Percentiles rank a stretch among this genome's conserved stretches.
These are phyloP conservation scores for Drepana arcuata DNA, from an alignment of 1,140 invertebrate species.

Conservation along the genomic window DNA sequence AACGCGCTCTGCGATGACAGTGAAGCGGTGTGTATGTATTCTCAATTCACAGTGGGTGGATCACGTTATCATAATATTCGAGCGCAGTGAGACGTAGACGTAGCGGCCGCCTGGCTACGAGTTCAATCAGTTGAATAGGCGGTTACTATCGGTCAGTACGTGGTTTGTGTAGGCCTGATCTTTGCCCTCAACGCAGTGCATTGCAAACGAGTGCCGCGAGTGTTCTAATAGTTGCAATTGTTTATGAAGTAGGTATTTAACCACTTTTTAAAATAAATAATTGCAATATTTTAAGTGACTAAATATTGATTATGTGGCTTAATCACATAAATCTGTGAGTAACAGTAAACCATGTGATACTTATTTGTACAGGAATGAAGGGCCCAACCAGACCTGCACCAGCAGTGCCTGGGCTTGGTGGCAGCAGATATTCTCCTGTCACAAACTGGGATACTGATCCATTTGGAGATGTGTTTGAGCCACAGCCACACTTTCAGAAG, in stretches of 20 bases:
- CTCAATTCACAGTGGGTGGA: constrained; percentile 36
- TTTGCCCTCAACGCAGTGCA: constrained; percentile 7
- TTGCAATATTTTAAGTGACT: neutral
- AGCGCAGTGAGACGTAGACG: constrained; percentile 11
- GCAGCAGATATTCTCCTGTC: constrained; percentile 53
- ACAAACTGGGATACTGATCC: constrained; percentile 65
- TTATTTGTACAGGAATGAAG: constrained; percentile 51
- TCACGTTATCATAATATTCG: constrained; percentile 40
- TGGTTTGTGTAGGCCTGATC: constrained; percentile 4
- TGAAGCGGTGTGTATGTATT: constrained; percentile 2
- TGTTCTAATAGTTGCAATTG: constrained; percentile 12
- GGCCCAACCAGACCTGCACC: constrained; percentile 59
- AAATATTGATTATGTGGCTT: constrained; percentile 1
- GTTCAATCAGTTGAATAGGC: constrained; percentile 1
- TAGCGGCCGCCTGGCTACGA: neutral
- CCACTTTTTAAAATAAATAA: constrained; percentile 1
- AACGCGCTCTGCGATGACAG: constrained; percentile 1
- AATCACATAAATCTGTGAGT: neutral
- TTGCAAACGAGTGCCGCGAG: neutral
- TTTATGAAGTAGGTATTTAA: neutral
- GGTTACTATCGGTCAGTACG: constrained; percentile 1
- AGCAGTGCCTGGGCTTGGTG: constrained; percentile 31
- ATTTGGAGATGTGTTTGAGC: constrained; percentile 67
- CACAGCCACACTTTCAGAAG: constrained; percentile 51
- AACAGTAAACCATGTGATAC: constrained; percentile 2